Base-by-base conservation (phyloP, 2,888 invertebrate genomes). In the Drosophila mercatorum region DNA sequence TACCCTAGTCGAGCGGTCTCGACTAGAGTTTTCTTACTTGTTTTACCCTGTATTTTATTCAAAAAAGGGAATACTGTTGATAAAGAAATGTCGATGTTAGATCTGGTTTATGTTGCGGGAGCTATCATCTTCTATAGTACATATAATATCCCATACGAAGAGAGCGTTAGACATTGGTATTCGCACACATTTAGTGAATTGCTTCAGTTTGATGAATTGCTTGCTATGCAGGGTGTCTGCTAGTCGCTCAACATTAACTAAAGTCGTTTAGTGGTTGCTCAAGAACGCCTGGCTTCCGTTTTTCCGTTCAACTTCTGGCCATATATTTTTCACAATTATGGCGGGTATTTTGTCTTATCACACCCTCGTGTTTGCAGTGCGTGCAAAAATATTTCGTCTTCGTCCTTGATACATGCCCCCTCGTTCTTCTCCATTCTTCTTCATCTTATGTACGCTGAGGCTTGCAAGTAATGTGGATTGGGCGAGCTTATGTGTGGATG, bases 251-350 rank as follows among this genome's bases (percentile, higher is more conserved):
- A 3, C 11, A n/a, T 14, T 14, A 3, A 36, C 22, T 44, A 10
- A n/a, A 2, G 26, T 44, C 10, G 26, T 60, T 46, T 61, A 14
- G 41, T 44, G 12, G 44, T 63, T 62, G 51, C 47, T 66, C 17
- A 22, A 17, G 53, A 60, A 55, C 40, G 65, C 68, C 67, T 78
- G 72, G 74, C 64, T 86, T 78, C 67, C 72, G 73, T 74, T 80
- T 80, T 83, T 68, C 84, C 85, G 78, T 83, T 81, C 77, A 78
- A 77, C 81, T 87, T 85, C 76, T 82, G 89, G 80, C 80, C 85
- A 87, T 91, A 91, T 90, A 91, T 91, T 91, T 91, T 91, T 91
- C 85, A 91, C 91, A 88, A 91, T 91, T 91, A 91, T 89, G 84
- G 83, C 75, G 78, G 84, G 83, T 90, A 91, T 91, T 91, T 91